Evolutionary conservation across 2,797 vertebrate genomes (phyloP).

Genomic region (Cephalopachus bancanus): DNA sequence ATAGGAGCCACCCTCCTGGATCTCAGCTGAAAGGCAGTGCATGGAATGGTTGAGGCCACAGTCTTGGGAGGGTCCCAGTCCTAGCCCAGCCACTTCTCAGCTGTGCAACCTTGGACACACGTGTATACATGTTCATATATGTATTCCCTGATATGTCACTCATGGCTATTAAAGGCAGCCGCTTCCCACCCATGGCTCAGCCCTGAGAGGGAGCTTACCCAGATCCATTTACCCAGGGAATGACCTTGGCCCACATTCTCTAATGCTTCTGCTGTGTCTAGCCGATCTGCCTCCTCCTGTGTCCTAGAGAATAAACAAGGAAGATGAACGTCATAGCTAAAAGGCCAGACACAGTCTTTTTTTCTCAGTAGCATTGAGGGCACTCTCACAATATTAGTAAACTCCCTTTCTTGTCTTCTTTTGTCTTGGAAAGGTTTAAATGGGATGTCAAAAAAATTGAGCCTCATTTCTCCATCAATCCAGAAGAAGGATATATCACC

Average conservation of each 20-base stretch:
- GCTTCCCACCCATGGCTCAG: background rate
- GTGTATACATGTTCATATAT: background rate
- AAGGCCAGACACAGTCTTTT: background rate
- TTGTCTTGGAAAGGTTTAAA: constrained; percentile 90
- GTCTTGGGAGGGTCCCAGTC: background rate
- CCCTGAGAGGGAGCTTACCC: background rate
- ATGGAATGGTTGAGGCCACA: background rate
- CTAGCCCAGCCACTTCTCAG: background rate
- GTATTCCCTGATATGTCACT: background rate
- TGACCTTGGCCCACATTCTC: background rate
- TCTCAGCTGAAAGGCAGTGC: background rate
- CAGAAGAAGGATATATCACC: constrained; percentile 91
- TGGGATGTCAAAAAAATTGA: constrained; percentile 91
- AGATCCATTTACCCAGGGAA: background rate
- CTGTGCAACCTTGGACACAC: background rate
- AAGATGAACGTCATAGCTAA: background rate
- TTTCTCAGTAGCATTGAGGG: background rate
- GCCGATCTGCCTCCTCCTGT: background rate
- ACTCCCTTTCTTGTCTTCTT: constrained; percentile 51
- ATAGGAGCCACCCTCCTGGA: background rate
- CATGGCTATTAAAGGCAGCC: background rate
- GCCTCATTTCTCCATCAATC: constrained; percentile 91
- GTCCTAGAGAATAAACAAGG: background rate
- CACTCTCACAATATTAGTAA: background rate
- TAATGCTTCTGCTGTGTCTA: background rate